Evolutionary conservation across 2,113 vertebrate species (phyloP).

Genomic region (Orthochromis malagaraziensis): DNA sequence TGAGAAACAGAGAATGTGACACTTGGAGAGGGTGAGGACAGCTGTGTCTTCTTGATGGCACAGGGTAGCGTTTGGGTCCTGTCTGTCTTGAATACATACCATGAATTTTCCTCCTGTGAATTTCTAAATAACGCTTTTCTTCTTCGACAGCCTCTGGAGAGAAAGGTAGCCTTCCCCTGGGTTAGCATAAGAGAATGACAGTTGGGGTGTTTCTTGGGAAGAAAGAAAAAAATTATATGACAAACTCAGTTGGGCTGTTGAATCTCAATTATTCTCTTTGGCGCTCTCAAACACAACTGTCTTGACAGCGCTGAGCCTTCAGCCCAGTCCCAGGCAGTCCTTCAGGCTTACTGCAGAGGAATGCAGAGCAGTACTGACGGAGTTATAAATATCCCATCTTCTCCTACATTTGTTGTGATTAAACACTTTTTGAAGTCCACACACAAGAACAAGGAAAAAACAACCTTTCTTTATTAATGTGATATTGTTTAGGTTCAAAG

Average conservation of each 20-base stretch:
- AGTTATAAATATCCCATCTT: constrained; percentile 24
- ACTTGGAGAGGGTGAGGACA: constrained; percentile 29
- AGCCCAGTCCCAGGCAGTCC: constrained; percentile 22
- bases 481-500: constrained; percentile 38
- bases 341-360: constrained; percentile 37
- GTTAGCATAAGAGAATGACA: constrained; percentile 19
- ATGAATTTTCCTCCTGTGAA: constrained; percentile 16
- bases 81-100: constrained; percentile 26
- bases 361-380: constrained; percentile 24
- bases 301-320: constrained; percentile 33
- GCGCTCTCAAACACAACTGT: constrained; percentile 15
- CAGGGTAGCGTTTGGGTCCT: constrained; percentile 13
- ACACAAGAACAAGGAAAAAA: neutral
- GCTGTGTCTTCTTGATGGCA: constrained; percentile 40
- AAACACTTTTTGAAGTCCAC: constrained; percentile 40
- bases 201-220: neutral
- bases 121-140: constrained; percentile 22
- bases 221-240: constrained; percentile 20
- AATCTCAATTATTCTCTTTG: constrained; percentile 51
- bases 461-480: constrained; percentile 22
- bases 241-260: constrained; percentile 42
- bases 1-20: constrained; percentile 39
- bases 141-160: neutral
- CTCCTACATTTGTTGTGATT: constrained; percentile 21
- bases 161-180: constrained; percentile 4